Base-by-base conservation (phyloP, 2,797 vertebrate species). In the Enoplosus armatus region DNA sequence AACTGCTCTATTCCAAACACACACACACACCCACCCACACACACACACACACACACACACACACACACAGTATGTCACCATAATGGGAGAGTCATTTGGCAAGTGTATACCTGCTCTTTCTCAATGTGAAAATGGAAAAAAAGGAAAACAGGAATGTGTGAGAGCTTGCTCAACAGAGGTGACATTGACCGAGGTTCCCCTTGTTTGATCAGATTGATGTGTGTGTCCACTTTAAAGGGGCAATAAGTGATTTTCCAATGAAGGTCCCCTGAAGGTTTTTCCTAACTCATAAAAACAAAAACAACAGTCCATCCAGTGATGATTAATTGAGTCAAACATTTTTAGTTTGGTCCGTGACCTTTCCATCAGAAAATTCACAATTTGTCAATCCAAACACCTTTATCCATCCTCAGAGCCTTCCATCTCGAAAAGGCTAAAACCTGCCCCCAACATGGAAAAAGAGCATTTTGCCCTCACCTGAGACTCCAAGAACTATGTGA, bases 71-170 rank as follows among this genome's bases (percentile, higher is more conserved):
- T 72, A 71, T 68, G 55, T 77, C 56, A 75, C 50, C 2, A 5
- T 35, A 74, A 77, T 62, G 45, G 26, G 16, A 43, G 80, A 82
- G 65, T 76, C 41, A 68, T 70, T 59, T 80, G 68, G 72, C 77
- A 84, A 83, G 87, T 76, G 47, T 24, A 6, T 75, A 83, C 87
- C 76, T 89, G 88, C 79, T 80, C 45, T 51, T 6, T 50, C 18
- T 81, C 29, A 16, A 48, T 74, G 16, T 45, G 45, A 59, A 51
- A 62, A 53, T 43, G 60, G 61, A 75, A 81, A 72, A 69, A 66
- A 83, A 75, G 11, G 7, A 39, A 4, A 41, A 41, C 64, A 64
- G 60, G 68, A 80, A 85, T 62, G 67, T 76, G 26, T 43, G 5
- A 64, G 31, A 33, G 18, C 56, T 48, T 47, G 31, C 59, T 66